Base-by-base conservation (phyloP, 2,113 vertebrate species). In the Cacatua alba region DNA sequence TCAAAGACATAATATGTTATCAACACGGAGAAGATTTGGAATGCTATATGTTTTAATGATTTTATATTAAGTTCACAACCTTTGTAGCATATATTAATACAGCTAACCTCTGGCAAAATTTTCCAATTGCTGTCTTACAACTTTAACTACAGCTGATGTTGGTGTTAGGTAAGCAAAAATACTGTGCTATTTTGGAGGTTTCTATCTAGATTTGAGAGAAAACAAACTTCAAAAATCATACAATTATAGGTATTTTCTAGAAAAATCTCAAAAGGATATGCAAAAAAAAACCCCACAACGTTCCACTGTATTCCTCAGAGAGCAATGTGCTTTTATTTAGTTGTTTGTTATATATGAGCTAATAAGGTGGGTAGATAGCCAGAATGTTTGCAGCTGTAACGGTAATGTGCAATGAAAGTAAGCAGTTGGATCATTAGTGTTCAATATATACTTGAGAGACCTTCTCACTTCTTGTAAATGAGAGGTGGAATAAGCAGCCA, bases 41-140 rank as follows among this genome's bases (percentile, higher is more conserved):
- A 78, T 46, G 9, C 29, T n/a, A 4, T 55, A 17, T 68, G 70
- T 91, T 92, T 83, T 68, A 92, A 81, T 94, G 25, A 51, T 55
- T 85, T 26, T n/a, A 1, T 70, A 72, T 65, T 43, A 88, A 53
- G 31, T 62, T 67, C 31, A 28, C 41, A 84, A 24, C 93, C 25
- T 94, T 93, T 95, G 80, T 91, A 86, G 35, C 43, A 60, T 29
- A 39, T 82, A n/a, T 77, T 84, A 83, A 72, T 60, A 35, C 21
- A 76, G 53, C 59, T 77, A 83, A 33, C 37, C 71, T 84, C 76
- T 49, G 65, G 81, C 79, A 93, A 94, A 84, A 59, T 87, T 84
- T 97, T 96, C 81, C 82, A 92, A 18, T 82, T 88, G 20, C 18
- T 85, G 55, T 88, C 55, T n/a, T 77, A 51, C 44, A 80, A 11